Percentiles rank a stretch among this genome's conserved stretches.
phyloP scores from a whole-genome alignment of 2,113 vertebrate genomes.

The Sylvicapra grimmia region DNA sequence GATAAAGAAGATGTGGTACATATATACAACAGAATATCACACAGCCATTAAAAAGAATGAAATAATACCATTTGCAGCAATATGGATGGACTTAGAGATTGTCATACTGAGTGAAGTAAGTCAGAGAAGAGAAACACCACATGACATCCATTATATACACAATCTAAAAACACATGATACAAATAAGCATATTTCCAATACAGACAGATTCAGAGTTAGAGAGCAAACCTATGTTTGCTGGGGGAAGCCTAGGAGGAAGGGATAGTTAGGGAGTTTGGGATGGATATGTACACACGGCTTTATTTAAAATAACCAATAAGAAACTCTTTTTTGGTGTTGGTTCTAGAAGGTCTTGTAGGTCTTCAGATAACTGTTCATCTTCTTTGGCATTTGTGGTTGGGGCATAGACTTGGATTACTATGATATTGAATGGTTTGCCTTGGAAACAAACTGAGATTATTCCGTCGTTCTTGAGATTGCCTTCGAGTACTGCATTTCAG shows the following conservation, averaged over 20 bases:
- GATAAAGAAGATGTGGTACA: background rate
- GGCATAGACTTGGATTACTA: background rate
- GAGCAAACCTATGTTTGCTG: background rate
- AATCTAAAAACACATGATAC: background rate
- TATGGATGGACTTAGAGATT: background rate
- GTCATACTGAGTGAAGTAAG: background rate
- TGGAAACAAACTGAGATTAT: background rate
- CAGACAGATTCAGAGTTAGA: background rate
- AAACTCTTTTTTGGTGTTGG: background rate
- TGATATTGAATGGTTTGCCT: background rate
- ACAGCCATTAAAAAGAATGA: background rate
- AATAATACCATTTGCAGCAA: background rate
- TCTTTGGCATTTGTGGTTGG: background rate
- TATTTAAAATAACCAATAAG: background rate
- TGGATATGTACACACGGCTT: background rate
- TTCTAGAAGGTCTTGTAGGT: background rate
- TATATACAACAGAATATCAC: background rate
- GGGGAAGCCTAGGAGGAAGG: background rate
- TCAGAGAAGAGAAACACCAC: background rate
- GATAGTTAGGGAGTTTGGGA: background rate
- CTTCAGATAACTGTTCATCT: background rate
- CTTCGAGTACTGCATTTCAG: background rate
- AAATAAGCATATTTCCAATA: background rate
- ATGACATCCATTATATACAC: background rate
- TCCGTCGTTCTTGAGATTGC: rapidly evolving